A percentile compares a stretch with the other conserved stretches of the same genome.
Evolutionary conservation across 2,888 invertebrate genomes (phyloP).

Genomic region (Trachelus troglodyta): DNA sequence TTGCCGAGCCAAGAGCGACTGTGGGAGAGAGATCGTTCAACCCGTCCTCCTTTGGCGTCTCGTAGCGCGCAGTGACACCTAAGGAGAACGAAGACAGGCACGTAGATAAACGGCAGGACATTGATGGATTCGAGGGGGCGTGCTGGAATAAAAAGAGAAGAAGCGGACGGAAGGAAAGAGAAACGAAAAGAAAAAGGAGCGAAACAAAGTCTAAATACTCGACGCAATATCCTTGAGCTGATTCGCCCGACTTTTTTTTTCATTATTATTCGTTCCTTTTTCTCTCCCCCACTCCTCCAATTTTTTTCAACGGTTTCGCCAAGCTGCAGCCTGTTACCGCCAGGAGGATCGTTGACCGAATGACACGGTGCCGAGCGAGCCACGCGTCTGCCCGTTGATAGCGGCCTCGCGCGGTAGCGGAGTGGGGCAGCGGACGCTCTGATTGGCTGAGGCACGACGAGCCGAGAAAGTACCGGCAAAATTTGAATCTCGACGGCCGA

Average conservation of each 20-base stretch:
- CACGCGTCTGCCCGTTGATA: slow-evolving; percentile 10
- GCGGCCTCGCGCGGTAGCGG: slow-evolving; percentile 6
- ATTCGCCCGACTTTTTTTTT: background rate
- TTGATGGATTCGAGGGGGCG: background rate
- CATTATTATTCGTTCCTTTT: background rate
- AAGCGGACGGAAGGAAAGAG: background rate
- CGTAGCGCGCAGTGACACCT: background rate
- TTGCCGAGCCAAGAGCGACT: background rate
- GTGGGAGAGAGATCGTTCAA: slow-evolving; percentile 9
- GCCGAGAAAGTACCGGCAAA: background rate
- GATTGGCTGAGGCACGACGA: background rate
- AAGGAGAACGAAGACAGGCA: background rate
- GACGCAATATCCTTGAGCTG: slow-evolving; percentile 4
- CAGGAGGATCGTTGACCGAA: slow-evolving; percentile 17
- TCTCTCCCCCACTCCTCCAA: background rate
- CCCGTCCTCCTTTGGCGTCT: background rate
- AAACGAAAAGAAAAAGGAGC: background rate
- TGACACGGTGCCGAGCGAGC: slow-evolving; percentile 6
- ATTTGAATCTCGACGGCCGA: background rate
- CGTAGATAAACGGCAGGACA: background rate
- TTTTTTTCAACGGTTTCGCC: background rate
- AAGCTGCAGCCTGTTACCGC: background rate
- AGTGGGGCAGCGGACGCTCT: background rate
- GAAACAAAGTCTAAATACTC: background rate
- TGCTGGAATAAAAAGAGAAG: background rate